Evolutionary conservation across 2,888 invertebrate genomes (phyloP), one percentile per base, ranked within the genome.

Genomic region (Lithosia quadra): DNA sequence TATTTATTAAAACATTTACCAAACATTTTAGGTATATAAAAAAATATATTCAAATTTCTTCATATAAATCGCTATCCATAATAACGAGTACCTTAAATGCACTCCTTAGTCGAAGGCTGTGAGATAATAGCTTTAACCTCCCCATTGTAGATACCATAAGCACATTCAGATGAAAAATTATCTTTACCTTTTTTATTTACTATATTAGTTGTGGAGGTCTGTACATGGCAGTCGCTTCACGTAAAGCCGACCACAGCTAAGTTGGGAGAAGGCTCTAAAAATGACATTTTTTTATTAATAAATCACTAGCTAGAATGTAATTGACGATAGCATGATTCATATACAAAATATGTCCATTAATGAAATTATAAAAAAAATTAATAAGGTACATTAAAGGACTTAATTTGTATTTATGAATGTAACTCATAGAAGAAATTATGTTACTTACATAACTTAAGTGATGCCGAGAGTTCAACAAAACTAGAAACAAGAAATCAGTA

Each of bases 81-180:
- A 70, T 78, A 77, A 73, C 74, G 78, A 79, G 79, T 85, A 86
- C 78, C 77, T 82, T 82, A 77, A 78, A 72, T 62, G 88, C 92
- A 92, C 90, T 92, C 89, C 91, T 92, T 86, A 88, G 90, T 91
- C 90, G 87, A 93, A 90, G 94, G 94, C 94, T 95, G 94, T 95
- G 94, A 94, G 87, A 87, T 90, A 87, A 89, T 91, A 94, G 94
- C 94, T 95, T 95, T 95, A 94, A 94, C 92, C 92, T 91, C 79
- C 79, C 88, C 91, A 89, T 79, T 90, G 88, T 93, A 92, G 89
- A 90, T 88, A 92, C 69, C 86, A 88, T 78, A 67, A 49, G 55
- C 72, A 72, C 63, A 63, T 68, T 74, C 73, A 73, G 75, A 74
- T 74, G 72, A 71, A 77, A 72, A 59, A 64, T 21, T 65, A 58